These are phyloP conservation scores for Callinectes sapidus DNA, from an alignment of 2,888 invertebrate species.

Conservation along the genomic window DNA sequence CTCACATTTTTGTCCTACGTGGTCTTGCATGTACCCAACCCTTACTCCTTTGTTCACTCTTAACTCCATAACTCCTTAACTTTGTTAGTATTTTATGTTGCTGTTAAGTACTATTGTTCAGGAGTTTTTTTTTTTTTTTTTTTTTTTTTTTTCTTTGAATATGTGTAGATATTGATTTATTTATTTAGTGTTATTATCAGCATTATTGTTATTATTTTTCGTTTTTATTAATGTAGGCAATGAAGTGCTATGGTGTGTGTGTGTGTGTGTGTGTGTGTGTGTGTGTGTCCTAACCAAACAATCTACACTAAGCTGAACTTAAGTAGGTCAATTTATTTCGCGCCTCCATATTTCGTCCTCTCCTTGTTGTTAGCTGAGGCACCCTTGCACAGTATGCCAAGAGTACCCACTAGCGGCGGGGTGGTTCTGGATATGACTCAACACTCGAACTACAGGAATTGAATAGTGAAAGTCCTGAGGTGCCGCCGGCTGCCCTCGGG, in stretches of 20 bases:
- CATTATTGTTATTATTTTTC: no score
- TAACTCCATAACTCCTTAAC: background rate
- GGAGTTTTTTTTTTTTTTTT: no score
- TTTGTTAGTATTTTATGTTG: no score
- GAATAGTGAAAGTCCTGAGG: background rate
- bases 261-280: constrained; percentile 52
- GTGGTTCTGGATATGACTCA: background rate
- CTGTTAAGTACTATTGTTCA: no score
- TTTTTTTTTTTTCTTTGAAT: no score
- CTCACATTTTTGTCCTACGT: background rate
- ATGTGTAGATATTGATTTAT: no score
- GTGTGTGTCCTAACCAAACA: constrained; percentile 5
- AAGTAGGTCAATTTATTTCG: background rate
- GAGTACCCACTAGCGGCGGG: background rate
- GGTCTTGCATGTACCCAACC: background rate
- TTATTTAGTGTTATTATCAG: no score
- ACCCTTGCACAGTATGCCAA: background rate
- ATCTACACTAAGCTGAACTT: background rate
- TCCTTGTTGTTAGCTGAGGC: background rate
- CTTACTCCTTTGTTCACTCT: background rate
- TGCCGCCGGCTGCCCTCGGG: background rate
- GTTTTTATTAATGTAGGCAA: background rate
- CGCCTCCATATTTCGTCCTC: background rate
- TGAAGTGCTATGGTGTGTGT: background rate
- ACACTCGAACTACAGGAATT: background rate